These are phyloP conservation scores for Leucania comma DNA, from an alignment of 2,888 invertebrate genomes.

Conservation along the genomic window DNA sequence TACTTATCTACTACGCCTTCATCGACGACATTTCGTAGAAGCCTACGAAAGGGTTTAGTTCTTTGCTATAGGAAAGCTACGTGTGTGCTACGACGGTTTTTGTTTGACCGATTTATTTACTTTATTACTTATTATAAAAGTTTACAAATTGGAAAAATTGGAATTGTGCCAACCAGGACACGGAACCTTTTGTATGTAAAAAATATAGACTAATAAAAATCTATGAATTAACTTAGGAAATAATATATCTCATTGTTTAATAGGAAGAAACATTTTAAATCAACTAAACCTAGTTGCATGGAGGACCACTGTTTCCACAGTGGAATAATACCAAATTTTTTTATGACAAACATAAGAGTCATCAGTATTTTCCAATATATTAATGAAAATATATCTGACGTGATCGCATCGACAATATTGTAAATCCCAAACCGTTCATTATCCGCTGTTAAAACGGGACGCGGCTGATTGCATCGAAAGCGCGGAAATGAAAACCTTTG, in stretches of 20 bases:
- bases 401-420: no score
- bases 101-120: background rate
- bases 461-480: conserved; percentile 4
- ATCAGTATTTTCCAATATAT: background rate
- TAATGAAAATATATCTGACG: background rate
- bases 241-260: no score
- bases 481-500: conserved; percentile 15
- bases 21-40: conserved; percentile 38
- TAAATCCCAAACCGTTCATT: background rate
- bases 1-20: conserved; percentile 19
- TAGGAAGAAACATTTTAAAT: no score
- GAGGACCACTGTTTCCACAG: no score
- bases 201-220: no score
- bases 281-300: no score
- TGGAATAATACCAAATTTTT: no score
- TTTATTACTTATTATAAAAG: no score
- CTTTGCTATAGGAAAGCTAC: conserved; percentile 7
- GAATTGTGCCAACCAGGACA: no score
- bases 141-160: no score
- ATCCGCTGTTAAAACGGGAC: background rate
- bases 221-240: no score
- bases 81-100: background rate
- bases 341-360: background rate
- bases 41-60: conserved; percentile 34
- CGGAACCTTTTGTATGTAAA: no score